Evolutionary conservation across 2,888 invertebrate genomes (phyloP).

Genomic region (Ophion ellenae): DNA sequence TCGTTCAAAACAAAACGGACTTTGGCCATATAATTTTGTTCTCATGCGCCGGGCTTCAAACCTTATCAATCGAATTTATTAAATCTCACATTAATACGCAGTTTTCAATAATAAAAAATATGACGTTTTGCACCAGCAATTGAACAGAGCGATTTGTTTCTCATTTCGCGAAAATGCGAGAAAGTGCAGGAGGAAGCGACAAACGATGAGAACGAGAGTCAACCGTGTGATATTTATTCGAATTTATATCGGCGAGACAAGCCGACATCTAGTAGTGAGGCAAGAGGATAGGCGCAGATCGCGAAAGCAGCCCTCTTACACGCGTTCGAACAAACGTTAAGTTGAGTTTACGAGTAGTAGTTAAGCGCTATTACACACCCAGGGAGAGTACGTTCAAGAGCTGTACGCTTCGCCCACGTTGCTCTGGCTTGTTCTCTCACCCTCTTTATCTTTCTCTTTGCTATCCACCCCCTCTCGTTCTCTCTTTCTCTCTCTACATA

Average conservation of each 20-base stretch:
- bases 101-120: too few species aligned
- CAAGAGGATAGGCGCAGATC: slow-evolving; percentile 35
- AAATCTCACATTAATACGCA: too few species aligned
- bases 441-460: slow-evolving; percentile 1
- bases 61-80: neutral
- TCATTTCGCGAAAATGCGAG: neutral
- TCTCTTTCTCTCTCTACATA: neutral
- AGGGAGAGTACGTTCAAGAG: slow-evolving; percentile 40
- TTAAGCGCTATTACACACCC: slow-evolving; percentile 43
- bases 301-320: slow-evolving; percentile 39
- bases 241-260: slow-evolving; percentile 39
- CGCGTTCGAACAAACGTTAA: slow-evolving; percentile 56
- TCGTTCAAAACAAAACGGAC: too few species aligned
- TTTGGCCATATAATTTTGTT: too few species aligned
- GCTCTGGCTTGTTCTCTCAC: slow-evolving; percentile 13
- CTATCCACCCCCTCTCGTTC: too few species aligned
- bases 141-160: too few species aligned
- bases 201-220: neutral
- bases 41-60: neutral
- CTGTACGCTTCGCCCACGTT: slow-evolving; percentile 33
- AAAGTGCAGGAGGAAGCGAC: neutral
- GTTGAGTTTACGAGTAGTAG: slow-evolving; percentile 63
- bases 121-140: too few species aligned
- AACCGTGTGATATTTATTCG: slow-evolving; percentile 36
- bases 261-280: slow-evolving; percentile 15